phyloP scores from a whole-genome alignment of 2,888 invertebrate species.

The Anticlea derivata region DNA sequence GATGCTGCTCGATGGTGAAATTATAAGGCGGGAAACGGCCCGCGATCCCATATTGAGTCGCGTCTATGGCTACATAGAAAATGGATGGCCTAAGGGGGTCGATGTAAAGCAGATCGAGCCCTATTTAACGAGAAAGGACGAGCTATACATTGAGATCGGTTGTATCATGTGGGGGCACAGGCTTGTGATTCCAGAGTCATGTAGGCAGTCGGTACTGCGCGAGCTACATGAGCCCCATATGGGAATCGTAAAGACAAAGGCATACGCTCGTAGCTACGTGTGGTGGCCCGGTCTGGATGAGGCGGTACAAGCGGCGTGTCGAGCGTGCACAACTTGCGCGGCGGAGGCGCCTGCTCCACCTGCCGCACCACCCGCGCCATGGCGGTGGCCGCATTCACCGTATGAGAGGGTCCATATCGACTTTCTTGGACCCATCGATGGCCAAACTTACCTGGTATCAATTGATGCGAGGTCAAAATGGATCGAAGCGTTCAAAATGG shows the following conservation, averaged over 20 bases:
- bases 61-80: conserved; percentile 23
- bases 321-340: conserved; percentile 20
- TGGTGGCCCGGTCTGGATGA: conserved; percentile 26
- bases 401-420: conserved; percentile 25
- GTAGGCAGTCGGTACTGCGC: conserved; percentile 6
- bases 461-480: conserved; percentile 31
- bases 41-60: conserved; percentile 27
- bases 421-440: conserved; percentile 24
- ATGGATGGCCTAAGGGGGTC: conserved; percentile 32
- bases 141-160: conserved; percentile 5
- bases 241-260: conserved; percentile 30
- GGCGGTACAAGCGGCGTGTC: conserved; percentile 22
- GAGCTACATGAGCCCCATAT: conserved; percentile 26
- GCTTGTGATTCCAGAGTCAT: conserved; percentile 21
- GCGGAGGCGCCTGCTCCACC: conserved; percentile 12
- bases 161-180: conserved; percentile 30
- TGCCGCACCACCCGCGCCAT: conserved; percentile 22
- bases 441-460: conserved; percentile 25
- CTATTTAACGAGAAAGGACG: neutral
- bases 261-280: conserved; percentile 29
- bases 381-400: conserved; percentile 14
- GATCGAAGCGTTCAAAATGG: conserved; percentile 27
- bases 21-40: conserved; percentile 11
- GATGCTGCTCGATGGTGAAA: conserved; percentile 21
- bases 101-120: conserved; percentile 16